A percentile compares a stretch with the other conserved stretches of the same genome.
These are phyloP conservation scores for Oopsacas minuta DNA, from an alignment of 37 sponge, comb jelly and placozoan genomes.

Conservation along the genomic window DNA sequence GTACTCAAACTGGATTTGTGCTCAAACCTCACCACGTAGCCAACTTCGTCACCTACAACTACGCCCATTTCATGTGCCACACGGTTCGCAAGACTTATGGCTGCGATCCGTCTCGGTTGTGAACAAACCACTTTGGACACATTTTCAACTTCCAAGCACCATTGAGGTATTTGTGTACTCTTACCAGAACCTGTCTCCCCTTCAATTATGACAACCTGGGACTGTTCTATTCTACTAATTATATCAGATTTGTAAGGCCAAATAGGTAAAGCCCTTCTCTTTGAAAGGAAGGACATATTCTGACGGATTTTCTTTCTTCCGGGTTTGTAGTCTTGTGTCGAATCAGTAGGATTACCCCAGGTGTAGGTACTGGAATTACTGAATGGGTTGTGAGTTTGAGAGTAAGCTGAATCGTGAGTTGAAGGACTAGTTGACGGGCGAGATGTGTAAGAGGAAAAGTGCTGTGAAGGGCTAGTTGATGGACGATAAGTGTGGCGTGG, in stretches of 20 bases:
- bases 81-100: not conserved
- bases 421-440: too few relatives aligned
- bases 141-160: not conserved
- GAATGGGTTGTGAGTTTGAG: too few relatives aligned
- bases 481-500: too few relatives aligned
- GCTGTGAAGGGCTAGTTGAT: too few relatives aligned
- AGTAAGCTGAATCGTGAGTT: too few relatives aligned
- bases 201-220: not conserved
- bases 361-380: not conserved
- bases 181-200: not conserved
- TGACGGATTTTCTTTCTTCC: not conserved
- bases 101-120: slow-evolving; percentile 3
- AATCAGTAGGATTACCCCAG: not conserved
- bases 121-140: not conserved
- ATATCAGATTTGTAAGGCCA: not conserved
- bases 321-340: not conserved
- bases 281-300: not conserved
- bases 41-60: not conserved
- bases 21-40: not conserved
- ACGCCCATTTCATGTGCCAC: slow-evolving; percentile 14
- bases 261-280: not conserved
- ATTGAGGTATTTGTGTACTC: not conserved
- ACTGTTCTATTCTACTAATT: not conserved
- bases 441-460: too few relatives aligned
- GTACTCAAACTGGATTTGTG: not conserved